phyloP scores from a whole-genome alignment of 2,888 invertebrate species.

The Habroteleia sp. region DNA sequence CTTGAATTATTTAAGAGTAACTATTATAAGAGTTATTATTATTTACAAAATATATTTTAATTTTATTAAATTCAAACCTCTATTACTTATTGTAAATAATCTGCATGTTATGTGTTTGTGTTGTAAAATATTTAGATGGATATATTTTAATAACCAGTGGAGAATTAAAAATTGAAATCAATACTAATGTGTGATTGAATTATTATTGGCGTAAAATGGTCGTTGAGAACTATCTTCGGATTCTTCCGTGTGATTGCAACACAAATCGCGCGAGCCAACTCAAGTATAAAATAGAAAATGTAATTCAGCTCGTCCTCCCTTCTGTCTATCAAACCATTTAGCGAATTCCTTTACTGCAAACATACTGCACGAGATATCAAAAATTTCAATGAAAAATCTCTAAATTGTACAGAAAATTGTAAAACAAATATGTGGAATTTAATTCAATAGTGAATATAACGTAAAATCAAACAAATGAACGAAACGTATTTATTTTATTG shows the following conservation, averaged over 20 bases:
- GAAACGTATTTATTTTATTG: constrained; percentile 19
- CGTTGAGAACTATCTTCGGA: constrained; percentile 69
- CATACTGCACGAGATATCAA: constrained; percentile 35
- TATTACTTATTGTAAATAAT: too few relatives aligned
- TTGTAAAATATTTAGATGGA: constrained; percentile 1
- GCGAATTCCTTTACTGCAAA: constrained; percentile 55
- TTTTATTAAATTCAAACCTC: too few relatives aligned
- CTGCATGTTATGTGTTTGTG: constrained; percentile 11
- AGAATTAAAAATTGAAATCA: too few relatives aligned
- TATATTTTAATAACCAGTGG: too few relatives aligned
- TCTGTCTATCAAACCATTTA: constrained; percentile 50
- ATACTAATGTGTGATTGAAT: too few relatives aligned
- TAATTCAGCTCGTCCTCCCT: constrained; percentile 73
- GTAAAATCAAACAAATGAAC: constrained; percentile 21
- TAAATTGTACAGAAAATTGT: constrained; percentile 46
- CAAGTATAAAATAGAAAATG: constrained; percentile 75
- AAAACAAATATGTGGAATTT: constrained; percentile 40
- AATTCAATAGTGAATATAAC: constrained; percentile 57
- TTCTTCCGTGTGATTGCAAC: constrained; percentile 70
- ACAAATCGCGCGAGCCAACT: constrained; percentile 68
- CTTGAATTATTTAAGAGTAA: too few relatives aligned
- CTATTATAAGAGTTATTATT: too few relatives aligned
- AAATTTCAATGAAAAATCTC: constrained; percentile 52
- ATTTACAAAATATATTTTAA: too few relatives aligned
- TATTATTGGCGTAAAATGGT: too few relatives aligned